Base-by-base conservation (phyloP, 2,888 invertebrate species). In the Empis stercorea region DNA sequence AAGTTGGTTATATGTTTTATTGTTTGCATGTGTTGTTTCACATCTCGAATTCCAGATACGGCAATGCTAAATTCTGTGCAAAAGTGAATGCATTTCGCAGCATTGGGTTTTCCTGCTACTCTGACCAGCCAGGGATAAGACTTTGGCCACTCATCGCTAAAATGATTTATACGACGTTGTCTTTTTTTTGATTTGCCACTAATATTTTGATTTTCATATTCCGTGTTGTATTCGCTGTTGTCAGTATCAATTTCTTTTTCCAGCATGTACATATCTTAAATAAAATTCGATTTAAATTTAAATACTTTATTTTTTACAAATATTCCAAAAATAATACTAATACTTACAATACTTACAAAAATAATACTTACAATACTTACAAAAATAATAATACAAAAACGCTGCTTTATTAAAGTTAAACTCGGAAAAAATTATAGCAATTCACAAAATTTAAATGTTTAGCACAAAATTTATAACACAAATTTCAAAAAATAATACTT, bases 391-490 rank as follows among this genome's bases (percentile, higher is more conserved):
- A 37, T 37, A 37, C 37, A 37, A 14, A 37, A 37, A 14, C 9
- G 11, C 23, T 36, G 17, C 14, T 36, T 14, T 13, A 5, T 15
- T 37, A 37, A 37, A 37, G 32, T 43, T 46, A 2, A 30, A 44
- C n/a, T 52, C 7, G 10, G 13, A 6, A 42, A 42, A 42, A 42
- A 20, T 34, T 44, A 10, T 48, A 37, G 7, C 32, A 32, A 32
- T 4, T 4, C 38, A 16, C 6, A 38, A 15, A 38, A 16, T 38
- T 16, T 16, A 38, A n/a, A n/a, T n/a, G n/a, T n/a, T n/a, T n/a
- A 16, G 2, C 38, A 16, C 6, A 38, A 15, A 38, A 16, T 38
- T 16, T 16, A 38, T 15, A 38, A 38, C 16, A 16, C 10, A 38
- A 38, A 17, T 38, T 38, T 17, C 17, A 16, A 38, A 38, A n/a